These are phyloP conservation scores for Rhinoraja longicauda DNA, from an alignment of 2,797 vertebrate species.

Conservation along the genomic window DNA sequence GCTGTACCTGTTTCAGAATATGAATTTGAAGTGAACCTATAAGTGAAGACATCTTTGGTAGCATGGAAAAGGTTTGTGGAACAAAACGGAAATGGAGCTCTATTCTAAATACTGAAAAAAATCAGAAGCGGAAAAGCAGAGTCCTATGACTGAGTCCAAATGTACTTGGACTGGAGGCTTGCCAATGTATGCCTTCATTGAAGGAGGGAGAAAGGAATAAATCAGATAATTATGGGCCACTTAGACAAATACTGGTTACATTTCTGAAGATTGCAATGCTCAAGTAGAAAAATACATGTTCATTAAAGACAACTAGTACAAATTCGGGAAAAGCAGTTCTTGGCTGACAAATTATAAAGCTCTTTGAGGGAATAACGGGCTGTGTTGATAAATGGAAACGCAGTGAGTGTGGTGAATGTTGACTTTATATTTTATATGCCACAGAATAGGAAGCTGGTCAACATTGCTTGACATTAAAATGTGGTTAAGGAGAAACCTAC, in stretches of 20 bases:
- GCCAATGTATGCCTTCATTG: background rate
- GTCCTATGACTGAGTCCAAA: background rate
- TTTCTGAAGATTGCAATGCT: background rate
- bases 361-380: background rate
- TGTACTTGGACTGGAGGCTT: background rate
- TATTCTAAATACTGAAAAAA: background rate
- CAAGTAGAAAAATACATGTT: background rate
- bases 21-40: no score
- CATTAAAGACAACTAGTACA: background rate
- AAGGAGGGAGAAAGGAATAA: background rate
- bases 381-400: background rate
- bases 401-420: background rate
- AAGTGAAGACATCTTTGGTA: background rate
- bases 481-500: background rate
- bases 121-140: background rate
- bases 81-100: background rate
- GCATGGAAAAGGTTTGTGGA: background rate
- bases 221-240: background rate
- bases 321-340: background rate
- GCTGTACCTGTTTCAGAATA: background rate
- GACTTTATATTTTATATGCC: background rate
- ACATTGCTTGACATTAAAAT: background rate
- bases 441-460: background rate
- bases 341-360: background rate
- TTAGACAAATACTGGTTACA: background rate